A percentile compares a stretch with the other conserved stretches of the same genome.
Evolutionary conservation across 1,140 invertebrate species (phyloP).

Genomic region (Pachypeltis micranthus): DNA sequence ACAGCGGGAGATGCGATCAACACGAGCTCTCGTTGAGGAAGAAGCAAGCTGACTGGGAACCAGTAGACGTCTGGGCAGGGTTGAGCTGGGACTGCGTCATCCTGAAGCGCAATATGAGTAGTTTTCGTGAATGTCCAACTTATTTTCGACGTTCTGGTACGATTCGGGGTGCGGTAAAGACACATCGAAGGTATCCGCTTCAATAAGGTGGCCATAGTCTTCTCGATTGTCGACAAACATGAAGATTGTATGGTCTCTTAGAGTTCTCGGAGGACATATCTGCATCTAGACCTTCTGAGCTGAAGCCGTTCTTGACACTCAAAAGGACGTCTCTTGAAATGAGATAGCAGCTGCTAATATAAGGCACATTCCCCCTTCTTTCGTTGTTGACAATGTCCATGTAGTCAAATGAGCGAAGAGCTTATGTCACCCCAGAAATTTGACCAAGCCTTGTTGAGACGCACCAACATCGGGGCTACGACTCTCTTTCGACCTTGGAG

Average conservation of each 20-base stretch:
- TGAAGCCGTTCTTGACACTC: conserved; percentile 44
- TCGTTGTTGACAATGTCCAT: conserved; percentile 83
- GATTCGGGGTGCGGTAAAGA: conserved; percentile 65
- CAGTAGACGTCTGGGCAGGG: conserved; percentile 98
- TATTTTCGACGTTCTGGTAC: conserved; percentile 86
- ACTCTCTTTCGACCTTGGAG: conserved; percentile 67
- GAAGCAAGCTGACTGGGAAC: conserved; percentile 94
- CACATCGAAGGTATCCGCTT: conserved; percentile 69
- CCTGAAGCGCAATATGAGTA: conserved; percentile 62
- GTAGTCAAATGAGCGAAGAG: conserved; percentile 83
- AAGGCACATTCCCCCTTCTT: conserved; percentile 94
- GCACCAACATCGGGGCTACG: conserved; percentile 73
- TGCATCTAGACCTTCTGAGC: conserved; percentile 54
- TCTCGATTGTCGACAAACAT: conserved; percentile 82
- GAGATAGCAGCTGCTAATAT: conserved; percentile 71
- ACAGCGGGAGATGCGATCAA: no score
- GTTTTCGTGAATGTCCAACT: conserved; percentile 64
- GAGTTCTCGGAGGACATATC: conserved; percentile 85
- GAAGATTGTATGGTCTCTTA: conserved; percentile 66
- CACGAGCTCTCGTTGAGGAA: no score
- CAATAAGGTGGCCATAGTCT: conserved; percentile 82
- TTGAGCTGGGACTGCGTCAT: conserved; percentile 51
- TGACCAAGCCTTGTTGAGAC: conserved; percentile 81
- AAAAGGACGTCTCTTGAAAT: conserved; percentile 60
- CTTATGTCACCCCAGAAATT: conserved; percentile 97